Conservation (phyloP, 2,888 invertebrate species). For the Buathra laborator region DNA sequence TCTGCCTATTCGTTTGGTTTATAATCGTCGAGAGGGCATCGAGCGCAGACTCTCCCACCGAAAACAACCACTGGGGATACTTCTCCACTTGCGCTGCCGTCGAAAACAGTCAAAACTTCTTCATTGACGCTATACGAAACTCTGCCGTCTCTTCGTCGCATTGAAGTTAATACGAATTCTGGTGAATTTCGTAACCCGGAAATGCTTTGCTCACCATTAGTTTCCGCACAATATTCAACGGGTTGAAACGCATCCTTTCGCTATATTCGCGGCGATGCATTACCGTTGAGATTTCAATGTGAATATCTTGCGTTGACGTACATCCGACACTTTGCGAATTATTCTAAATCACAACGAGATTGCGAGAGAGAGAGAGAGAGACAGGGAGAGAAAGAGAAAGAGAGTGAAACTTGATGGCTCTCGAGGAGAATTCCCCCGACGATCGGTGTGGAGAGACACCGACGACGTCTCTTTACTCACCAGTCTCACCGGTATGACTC, state of each 20-base stretch:
- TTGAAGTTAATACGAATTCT: no score
- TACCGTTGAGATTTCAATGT: conserved; percentile 14
- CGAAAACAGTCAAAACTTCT: conserved; percentile 2
- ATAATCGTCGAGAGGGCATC: conserved; percentile 47
- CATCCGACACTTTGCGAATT: conserved; percentile 16
- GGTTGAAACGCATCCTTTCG: conserved; percentile 8
- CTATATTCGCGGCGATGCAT: background rate
- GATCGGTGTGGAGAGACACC: background rate
- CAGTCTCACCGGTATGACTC: conserved; percentile 9
- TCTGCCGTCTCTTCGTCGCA: background rate
- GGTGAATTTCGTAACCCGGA: background rate
- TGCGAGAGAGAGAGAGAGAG: background rate
- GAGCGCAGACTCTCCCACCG: background rate
- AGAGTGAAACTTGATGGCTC: conserved; percentile 20
- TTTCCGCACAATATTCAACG: conserved; percentile 1
- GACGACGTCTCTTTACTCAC: conserved; percentile 10
- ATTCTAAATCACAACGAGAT: conserved; percentile 42
- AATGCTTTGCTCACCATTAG: background rate
- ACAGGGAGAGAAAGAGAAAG: no score
- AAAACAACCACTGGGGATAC: conserved; percentile 2
- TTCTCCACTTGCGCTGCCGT: background rate
- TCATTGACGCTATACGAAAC: conserved; percentile 24
- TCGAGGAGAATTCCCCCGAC: conserved; percentile 8
- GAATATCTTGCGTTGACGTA: background rate
- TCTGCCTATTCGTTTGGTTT: conserved; percentile 49